Conservation (phyloP, 2,888 invertebrate species). For the Mylabris sibirica region DNA sequence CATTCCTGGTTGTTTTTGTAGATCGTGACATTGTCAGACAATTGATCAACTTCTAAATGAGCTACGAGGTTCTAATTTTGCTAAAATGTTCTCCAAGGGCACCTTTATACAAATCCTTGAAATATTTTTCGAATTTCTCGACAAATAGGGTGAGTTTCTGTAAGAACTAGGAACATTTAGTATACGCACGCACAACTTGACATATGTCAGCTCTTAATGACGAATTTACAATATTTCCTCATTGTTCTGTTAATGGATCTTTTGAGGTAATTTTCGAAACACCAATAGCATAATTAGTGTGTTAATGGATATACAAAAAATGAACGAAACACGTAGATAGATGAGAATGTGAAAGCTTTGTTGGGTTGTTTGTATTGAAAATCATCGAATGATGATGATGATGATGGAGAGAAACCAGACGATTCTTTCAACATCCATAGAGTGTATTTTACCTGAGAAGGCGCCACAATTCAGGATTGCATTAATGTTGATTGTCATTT, state of each 20-base stretch:
- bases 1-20: no score
- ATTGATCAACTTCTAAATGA: no score
- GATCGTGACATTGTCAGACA: no score
- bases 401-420: background rate
- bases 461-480: slow-evolving; percentile 6
- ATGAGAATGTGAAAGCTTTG: background rate
- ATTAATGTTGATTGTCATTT: slow-evolving; percentile 8
- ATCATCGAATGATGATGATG: background rate
- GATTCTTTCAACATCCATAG: background rate
- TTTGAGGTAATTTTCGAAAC: background rate
- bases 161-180: no score
- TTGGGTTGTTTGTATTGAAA: background rate
- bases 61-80: no score
- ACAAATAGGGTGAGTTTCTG: no score
- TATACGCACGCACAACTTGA: no score
- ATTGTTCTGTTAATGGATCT: background rate
- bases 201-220: background rate
- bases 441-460: background rate
- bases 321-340: background rate
- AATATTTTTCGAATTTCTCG: no score
- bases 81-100: no score
- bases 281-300: background rate
- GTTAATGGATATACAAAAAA: background rate
- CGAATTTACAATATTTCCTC: background rate
- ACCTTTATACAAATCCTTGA: no score